Conservation (phyloP, 2,797 vertebrate genomes). For the Cuculus canorus region DNA sequence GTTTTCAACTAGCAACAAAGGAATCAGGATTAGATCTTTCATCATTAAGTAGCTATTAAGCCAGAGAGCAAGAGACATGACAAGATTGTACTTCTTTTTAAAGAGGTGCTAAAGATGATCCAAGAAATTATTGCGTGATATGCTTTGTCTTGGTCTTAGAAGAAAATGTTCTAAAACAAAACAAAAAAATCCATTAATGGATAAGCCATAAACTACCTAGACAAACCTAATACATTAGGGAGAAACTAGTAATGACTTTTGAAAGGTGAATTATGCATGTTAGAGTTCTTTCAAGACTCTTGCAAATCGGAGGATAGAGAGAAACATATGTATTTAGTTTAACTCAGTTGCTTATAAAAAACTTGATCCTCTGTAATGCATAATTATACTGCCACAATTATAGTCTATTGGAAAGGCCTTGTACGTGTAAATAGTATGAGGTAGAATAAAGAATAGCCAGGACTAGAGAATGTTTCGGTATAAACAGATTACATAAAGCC, state of each 20-base stretch:
- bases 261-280: slow-evolving; percentile 3
- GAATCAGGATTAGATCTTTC: slow-evolving; percentile 25
- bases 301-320: neutral
- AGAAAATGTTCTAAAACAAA: slow-evolving; percentile 23
- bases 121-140: slow-evolving; percentile 28
- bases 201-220: slow-evolving; percentile 18
- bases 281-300: slow-evolving; percentile 3
- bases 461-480: neutral
- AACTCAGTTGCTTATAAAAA: neutral
- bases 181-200: slow-evolving; percentile 26
- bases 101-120: slow-evolving; percentile 60
- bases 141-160: neutral
- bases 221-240: slow-evolving; percentile 1
- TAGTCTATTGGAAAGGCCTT: neutral
- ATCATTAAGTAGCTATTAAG: slow-evolving; percentile 51
- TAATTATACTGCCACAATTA: neutral
- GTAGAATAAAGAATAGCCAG: neutral
- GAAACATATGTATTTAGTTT: neutral
- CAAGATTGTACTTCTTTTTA: slow-evolving; percentile 59
- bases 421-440: neutral
- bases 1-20: slow-evolving; percentile 8
- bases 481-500: neutral
- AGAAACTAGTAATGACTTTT: slow-evolving; percentile 9
- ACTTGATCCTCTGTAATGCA: neutral
- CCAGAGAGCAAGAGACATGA: neutral